Evolutionary conservation across 2,797 vertebrate species (phyloP), one percentile per base, ranked within the genome.

Genomic region (Sebastolobus alascanus): DNA sequence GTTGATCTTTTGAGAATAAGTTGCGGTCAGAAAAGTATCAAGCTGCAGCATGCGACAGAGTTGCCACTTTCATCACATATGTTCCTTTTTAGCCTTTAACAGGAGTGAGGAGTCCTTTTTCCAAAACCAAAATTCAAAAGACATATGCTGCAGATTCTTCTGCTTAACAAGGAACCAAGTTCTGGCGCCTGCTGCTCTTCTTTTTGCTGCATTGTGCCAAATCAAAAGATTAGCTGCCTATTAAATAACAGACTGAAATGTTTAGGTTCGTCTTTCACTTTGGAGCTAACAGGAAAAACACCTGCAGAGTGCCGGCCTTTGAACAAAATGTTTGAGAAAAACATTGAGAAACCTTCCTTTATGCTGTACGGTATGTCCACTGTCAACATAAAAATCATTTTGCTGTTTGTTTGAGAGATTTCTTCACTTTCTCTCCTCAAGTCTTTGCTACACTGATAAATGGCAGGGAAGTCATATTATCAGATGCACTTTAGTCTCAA

Each of bases 11-110:
- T 4, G 20, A 73, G 18, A 46, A 13, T 20, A 27, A 68, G 25
- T 27, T 37, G 35, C 7, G 11, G 61, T 64, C 22, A 56, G 52
- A 66, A 13, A 71, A 61, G 35, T 43, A 37, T 55, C 8, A 56
- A 75, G 27, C 52, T 65, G 7, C 10, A 65, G 60, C 25, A 18
- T 43, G 20, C 22, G 20, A 55, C 20, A 55, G 8, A 22, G 29
- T 40, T 22, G 7, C 38, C 14, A 55, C 33, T 69, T 77, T 60
- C 8, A 70, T 59, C 61, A 68, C 67, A 78, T 40, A 61, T 80
- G 80, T 73, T 84, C 29, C 43, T 55, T 66, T 73, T 80, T 78
- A 77, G 22, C 20, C 31, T 5, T 52, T 54, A 68, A 83, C 74
- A 68, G 43, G 31, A 67, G 11, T n/a, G 54, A 79, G 25, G 43